Conservation (phyloP, 2,888 invertebrate genomes). For the Fragum whitleyi region DNA sequence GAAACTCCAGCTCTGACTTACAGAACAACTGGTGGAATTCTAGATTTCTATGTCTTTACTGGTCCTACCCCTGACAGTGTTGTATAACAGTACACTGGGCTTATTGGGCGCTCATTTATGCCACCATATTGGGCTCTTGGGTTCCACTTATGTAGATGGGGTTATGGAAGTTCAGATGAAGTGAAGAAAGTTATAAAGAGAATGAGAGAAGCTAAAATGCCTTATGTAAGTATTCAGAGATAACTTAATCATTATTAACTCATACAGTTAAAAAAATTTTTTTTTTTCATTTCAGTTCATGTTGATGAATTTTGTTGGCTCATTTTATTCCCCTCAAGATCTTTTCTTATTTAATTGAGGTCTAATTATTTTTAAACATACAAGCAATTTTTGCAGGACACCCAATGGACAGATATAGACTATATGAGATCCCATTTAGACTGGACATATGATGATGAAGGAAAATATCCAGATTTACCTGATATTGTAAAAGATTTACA, state of each 20-base stretch:
- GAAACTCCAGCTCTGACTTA: conserved; percentile 91
- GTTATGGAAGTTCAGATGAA: conserved; percentile 69
- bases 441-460: conserved; percentile 77
- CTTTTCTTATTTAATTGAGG: too few species aligned
- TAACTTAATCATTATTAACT: too few species aligned
- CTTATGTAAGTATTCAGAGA: conserved; percentile 69
- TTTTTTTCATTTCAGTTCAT: too few species aligned
- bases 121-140: conserved; percentile 91
- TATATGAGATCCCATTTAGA: conserved; percentile 77
- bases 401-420: conserved; percentile 82
- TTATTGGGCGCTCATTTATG: conserved; percentile 78
- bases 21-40: conserved; percentile 91
- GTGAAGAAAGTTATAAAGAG: conserved; percentile 72
- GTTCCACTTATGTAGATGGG: conserved; percentile 92
- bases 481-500: conserved; percentile 78
- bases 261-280: too few species aligned
- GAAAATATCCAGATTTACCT: conserved; percentile 68
- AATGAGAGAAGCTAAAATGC: conserved; percentile 72
- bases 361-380: too few species aligned
- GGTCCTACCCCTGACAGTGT: conserved; percentile 90
- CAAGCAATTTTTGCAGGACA: conserved; percentile 67
- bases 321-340: too few species aligned
- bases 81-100: conserved; percentile 80
- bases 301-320: too few species aligned
- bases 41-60: conserved; percentile 91